Evolutionary conservation across 2,797 vertebrate species (phyloP), one percentile per base, ranked within the genome.

Genomic region (Parauchenoglanis punctatus): DNA sequence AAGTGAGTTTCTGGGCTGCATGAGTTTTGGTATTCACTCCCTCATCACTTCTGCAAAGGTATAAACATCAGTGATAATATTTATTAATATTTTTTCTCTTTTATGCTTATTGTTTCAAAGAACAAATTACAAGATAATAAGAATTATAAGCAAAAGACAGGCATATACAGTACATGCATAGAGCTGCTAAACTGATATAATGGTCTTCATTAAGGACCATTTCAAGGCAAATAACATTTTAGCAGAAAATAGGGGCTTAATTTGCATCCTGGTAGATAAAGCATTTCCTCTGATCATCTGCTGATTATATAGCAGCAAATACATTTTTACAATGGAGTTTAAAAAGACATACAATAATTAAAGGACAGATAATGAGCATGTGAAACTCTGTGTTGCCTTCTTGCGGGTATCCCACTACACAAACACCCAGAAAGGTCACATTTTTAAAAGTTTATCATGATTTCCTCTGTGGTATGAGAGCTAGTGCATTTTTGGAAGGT

Each of bases 31-130:
- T 25, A 86, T 91, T 70, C 85, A 68, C 15, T 90, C 91, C 23
- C 90, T 91, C 17, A 80, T 97, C 90, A 92, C 91, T 35, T 93
- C 92, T 1, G 92, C 94, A 72, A 96, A 97, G 97, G 97, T 97
- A 89, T 88, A 91, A 90, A 84, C 77, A n/a, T 23, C 20, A 18
- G 25, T 40, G 31, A 56, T 54, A n/a, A 76, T 59, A 56, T 40
- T 40, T 40, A 40, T 3, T 40, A 3, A 40, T 40, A 40, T 40
- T 40, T 40, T 40, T 40, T 40, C 40, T 40, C 1, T 20, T 15
- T 61, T 20, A 25, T 52, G 61, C 61, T 44, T 75, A 6, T 40
- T 75, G 11, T 23, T 80, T n/a, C 40, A 68, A 20, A 68, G 7
- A 68, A 81, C 13, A 63, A 81, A 46, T 5, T 25, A 18, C 5